Conservation (phyloP, 2,888 invertebrate genomes). For the Nezara viridula region DNA sequence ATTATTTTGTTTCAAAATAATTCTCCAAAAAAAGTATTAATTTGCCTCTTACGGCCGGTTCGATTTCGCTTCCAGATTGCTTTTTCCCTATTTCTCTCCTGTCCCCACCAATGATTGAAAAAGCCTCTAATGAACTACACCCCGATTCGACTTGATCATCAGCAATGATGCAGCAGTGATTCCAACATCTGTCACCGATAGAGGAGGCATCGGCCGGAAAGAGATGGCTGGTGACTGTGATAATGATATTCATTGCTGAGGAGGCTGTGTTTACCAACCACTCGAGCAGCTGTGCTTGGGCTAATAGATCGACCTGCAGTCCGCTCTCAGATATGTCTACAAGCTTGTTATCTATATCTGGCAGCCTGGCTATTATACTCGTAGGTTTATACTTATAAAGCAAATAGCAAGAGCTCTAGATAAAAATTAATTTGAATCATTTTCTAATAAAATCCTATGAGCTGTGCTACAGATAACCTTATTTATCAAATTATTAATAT, state of each 20-base stretch:
- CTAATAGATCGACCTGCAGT: background rate
- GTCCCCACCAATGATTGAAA: background rate
- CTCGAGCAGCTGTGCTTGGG: background rate
- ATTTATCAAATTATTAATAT: too few relatives aligned
- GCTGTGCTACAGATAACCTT: too few relatives aligned
- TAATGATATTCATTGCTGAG: slow-evolving; percentile 19
- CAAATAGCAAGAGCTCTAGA: background rate
- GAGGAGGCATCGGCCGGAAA: background rate
- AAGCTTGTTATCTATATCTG: background rate
- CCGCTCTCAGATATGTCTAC: background rate
- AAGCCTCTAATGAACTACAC: background rate
- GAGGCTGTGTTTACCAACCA: slow-evolving; percentile 3
- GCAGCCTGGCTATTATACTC: background rate
- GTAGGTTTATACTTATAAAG: background rate
- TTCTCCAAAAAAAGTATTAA: background rate
- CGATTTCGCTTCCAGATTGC: background rate
- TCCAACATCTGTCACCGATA: slow-evolving; percentile 29
- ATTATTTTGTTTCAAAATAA: too few relatives aligned
- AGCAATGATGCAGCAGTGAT: slow-evolving; percentile 20
- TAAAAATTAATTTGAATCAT: too few relatives aligned
- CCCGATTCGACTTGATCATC: slow-evolving; percentile 4
- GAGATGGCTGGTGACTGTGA: background rate
- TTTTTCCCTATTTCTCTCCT: background rate
- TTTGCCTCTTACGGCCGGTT: background rate
- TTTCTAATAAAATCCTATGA: too few relatives aligned